A percentile compares a stretch with the other conserved stretches of the same genome.
phyloP scores from a whole-genome alignment of 1,140 invertebrate species.

The Batillaria attramentaria region DNA sequence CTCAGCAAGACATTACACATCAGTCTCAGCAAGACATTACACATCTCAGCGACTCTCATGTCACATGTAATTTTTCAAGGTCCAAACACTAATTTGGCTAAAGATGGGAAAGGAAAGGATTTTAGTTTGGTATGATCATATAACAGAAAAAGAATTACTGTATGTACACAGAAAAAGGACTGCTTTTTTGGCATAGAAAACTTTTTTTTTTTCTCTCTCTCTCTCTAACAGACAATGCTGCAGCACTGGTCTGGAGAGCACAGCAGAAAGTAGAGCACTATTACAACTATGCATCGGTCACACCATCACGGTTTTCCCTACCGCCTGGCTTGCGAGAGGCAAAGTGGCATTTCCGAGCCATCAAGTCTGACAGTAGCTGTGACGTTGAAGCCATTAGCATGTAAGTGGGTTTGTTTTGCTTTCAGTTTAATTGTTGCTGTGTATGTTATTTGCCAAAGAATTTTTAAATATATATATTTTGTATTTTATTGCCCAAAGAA shows the following conservation, averaged over 20 bases:
- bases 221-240: not conserved
- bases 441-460: too few species aligned
- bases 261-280: conserved; percentile 13
- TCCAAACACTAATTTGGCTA: too few species aligned
- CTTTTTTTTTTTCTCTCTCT: not conserved
- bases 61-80: too few species aligned
- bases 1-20: too few species aligned
- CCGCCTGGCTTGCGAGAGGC: not conserved
- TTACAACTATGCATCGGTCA: not conserved
- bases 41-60: too few species aligned
- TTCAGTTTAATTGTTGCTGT: too few species aligned
- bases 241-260: conserved; percentile 3
- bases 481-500: too few species aligned
- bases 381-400: conserved; percentile 33
- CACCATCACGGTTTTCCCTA: not conserved
- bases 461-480: not conserved
- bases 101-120: not conserved
- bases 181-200: too few species aligned
- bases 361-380: conserved; percentile 22
- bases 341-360: conserved; percentile 9
- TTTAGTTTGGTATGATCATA: not conserved
- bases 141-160: too few species aligned
- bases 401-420: too few species aligned
- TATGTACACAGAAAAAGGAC: too few species aligned
- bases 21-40: too few species aligned